Evolutionary conservation across 2,797 vertebrate species (phyloP), one percentile per base, ranked within the genome.

Genomic region (Toxotes lorentzi): DNA sequence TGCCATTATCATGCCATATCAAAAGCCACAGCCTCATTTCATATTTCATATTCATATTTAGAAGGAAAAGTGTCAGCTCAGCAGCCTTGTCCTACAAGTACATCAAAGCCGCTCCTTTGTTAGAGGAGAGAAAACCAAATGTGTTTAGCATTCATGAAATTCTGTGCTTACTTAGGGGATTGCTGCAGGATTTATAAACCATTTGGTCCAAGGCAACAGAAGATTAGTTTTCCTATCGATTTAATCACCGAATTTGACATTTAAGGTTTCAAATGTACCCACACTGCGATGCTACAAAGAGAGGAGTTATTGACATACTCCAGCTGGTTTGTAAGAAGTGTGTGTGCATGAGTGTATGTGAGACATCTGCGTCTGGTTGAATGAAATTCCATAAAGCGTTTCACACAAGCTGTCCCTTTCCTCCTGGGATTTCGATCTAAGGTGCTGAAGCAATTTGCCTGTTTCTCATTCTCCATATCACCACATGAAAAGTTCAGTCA

Each of bases 141-240:
- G 73, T 83, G 81, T 90, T 93, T 80, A 86, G 79, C 85, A 91
- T 93, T 93, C 79, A 87, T 93, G 83, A 89, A 91, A 92, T 88
- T 81, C 32, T 80, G 23, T 68, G 82, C 87, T 90, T 88, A 83
- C 86, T 89, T 89, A 41, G 32, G 85, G 85, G 83, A 90, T 87
- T 79, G 82, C 85, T 82, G 67, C 56, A 66, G 87, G 83, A 93
- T 88, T 93, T 92, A 86, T 85, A 78, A 85, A 74, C 82, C 79
- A 83, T 93, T 94, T 92, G 86, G 90, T 89, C 66, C 7, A 38
- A 87, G 73, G 85, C 84, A 88, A 84, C 89, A 81, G 62, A 86
- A 87, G 87, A 94, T 89, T 89, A 74, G 77, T 81, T 86, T 83
- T 56, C 47, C 47, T 35, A 82, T 90, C 2, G 75, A 90, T 92